Base-by-base conservation (phyloP, 2,888 invertebrate species). In the Drosophila borborema region DNA sequence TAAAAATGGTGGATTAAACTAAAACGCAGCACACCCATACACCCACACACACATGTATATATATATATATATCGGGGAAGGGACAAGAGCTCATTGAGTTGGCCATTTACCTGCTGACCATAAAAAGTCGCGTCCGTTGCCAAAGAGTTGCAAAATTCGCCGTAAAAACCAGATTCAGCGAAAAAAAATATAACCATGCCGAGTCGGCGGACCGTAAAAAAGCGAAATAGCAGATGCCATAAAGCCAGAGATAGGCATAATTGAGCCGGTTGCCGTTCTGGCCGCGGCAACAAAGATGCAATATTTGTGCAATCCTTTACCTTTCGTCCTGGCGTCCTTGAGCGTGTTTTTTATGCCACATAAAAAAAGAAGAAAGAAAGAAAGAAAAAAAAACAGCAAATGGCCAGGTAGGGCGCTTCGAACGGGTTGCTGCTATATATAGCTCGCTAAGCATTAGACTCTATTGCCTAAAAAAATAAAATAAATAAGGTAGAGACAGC, bases 251-350 rank as follows among this genome's bases (percentile, higher is more conserved):
- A 63, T 64, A 66, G 34, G 61, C 62, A 72, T 89, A 84, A 89
- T 86, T 89, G 51, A 86, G 78, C 45, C 62, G 41, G 72, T 40
- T 16, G 38, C 38, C 38, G 38, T 40, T 16, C 63, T 28, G 28
- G 28, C 6, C 61, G 64, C 65, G 45, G 31, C 46, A 69, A 80
- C 67, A 76, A 88, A 90, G 78, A 91, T 89, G 91, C 91, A 91
- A 91, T 89, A 88, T 91, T 86, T 91, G 91, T 90, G 91, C 90
- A 91, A 91, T 91, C 91, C 91, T 91, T 91, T 91, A 66, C 76
- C 41, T 28, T n/a, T 41, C 10, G 67, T 58, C 89, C 86, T 86
- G 85, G 86, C 38, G 84, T n/a, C 89, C 86, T 86, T 86, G 86
- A 73, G 80, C 64, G 67, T 40, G 48, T 70, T 82, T 89, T 89